Conservation (phyloP, 2,797 vertebrate genomes). For the Coregonus suidteri region DNA sequence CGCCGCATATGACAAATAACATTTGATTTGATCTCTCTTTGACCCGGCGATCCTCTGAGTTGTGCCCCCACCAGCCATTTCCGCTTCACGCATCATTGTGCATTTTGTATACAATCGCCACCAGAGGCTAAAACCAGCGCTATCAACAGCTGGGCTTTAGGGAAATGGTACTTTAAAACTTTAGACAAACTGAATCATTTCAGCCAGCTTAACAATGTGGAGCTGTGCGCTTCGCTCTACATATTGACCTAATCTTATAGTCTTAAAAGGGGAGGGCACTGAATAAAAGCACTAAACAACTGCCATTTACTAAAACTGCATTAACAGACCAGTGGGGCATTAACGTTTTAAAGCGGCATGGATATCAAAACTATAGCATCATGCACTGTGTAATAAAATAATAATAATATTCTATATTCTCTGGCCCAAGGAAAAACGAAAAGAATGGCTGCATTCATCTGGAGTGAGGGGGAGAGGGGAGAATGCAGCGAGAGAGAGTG, state of each 20-base stretch:
- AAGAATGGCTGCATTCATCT: slow-evolving; percentile 24
- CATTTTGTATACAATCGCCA: slow-evolving; percentile 40
- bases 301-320: slow-evolving; percentile 14
- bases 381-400: slow-evolving; percentile 11
- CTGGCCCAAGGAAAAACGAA: slow-evolving; percentile 18
- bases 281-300: neutral
- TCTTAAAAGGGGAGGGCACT: slow-evolving; percentile 16
- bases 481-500: too few species aligned
- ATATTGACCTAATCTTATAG: slow-evolving; percentile 34
- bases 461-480: neutral
- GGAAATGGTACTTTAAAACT: slow-evolving; percentile 43
- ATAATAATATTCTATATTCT: neutral
- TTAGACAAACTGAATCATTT: slow-evolving; percentile 45
- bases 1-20: too few species aligned
- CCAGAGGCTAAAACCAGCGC: slow-evolving; percentile 44
- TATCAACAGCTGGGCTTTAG: slow-evolving; percentile 57
- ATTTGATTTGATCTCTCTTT: too few species aligned
- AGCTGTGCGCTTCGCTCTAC: slow-evolving; percentile 27
- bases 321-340: slow-evolving; percentile 24
- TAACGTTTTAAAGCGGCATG: neutral
- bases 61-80: slow-evolving; percentile 37
- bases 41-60: neutral
- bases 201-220: slow-evolving; percentile 44
- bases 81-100: slow-evolving; percentile 58
- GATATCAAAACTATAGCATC: slow-evolving; percentile 18